phyloP scores from a whole-genome alignment of 2,797 vertebrate species.

The Galago senegalensis region DNA sequence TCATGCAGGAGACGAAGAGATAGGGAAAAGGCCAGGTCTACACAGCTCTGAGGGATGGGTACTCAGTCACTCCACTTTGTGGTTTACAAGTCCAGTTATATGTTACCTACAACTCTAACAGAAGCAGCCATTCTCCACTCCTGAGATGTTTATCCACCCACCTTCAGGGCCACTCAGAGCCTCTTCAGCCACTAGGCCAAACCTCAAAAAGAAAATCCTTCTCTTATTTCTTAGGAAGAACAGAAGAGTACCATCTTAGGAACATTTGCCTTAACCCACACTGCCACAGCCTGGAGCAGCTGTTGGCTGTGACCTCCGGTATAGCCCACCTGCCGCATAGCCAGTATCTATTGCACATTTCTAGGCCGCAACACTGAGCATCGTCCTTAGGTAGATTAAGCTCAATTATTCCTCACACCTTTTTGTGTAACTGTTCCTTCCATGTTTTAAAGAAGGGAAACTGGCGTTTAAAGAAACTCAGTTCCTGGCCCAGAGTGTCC shows the following conservation, averaged over 20 bases:
- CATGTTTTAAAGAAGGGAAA: neutral
- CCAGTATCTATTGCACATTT: neutral
- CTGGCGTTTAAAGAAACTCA: neutral
- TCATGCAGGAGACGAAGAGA: neutral
- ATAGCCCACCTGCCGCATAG: neutral
- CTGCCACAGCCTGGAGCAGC: neutral
- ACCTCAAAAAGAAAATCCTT: neutral
- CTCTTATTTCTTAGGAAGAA: neutral
- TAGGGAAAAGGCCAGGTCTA: neutral
- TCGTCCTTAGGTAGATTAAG: neutral
- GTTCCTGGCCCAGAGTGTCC: neutral
- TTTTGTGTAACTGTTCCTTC: neutral
- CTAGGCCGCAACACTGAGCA: neutral
- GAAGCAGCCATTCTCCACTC: no score
- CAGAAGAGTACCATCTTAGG: neutral
- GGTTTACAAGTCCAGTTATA: neutral
- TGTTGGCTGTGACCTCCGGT: neutral
- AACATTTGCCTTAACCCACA: neutral
- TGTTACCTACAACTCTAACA: neutral
- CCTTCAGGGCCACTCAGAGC: neutral
- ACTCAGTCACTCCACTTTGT: neutral
- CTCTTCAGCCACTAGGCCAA: neutral
- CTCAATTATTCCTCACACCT: neutral
- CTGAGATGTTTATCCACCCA: neutral
- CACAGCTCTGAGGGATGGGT: neutral